phyloP scores from a whole-genome alignment of 1,140 invertebrate genomes.

The Bicyclus anynana region DNA sequence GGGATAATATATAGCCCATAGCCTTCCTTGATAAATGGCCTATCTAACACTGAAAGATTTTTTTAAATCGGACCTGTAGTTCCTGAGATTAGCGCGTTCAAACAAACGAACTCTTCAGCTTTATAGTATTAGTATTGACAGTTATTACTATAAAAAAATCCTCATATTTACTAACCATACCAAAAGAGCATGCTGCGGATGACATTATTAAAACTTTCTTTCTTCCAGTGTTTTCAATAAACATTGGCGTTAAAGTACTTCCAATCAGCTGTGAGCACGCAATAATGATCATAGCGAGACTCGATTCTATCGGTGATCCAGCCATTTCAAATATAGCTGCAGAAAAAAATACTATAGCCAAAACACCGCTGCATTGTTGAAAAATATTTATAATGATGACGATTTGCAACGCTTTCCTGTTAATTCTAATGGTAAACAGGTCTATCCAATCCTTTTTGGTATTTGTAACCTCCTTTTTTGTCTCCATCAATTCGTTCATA shows the following conservation, averaged over 20 bases:
- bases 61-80: too few relatives aligned
- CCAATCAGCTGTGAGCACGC: conserved; percentile 69
- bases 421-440: conserved; percentile 30
- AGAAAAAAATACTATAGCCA: conserved; percentile 77
- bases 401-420: conserved; percentile 33
- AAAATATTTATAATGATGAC: conserved; percentile 37
- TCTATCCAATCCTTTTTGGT: conserved; percentile 27
- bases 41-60: too few relatives aligned
- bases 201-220: conserved; percentile 70
- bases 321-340: conserved; percentile 62
- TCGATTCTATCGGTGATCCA: conserved; percentile 31
- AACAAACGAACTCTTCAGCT: too few relatives aligned
- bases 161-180: conserved; percentile 38
- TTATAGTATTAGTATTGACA: too few relatives aligned
- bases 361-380: conserved; percentile 50
- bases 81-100: too few relatives aligned
- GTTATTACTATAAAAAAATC: too few relatives aligned
- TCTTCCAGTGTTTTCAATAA: conserved; percentile 78
- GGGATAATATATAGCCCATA: too few relatives aligned
- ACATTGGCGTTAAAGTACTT: conserved; percentile 43
- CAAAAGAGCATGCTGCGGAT: conserved; percentile 27
- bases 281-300: conserved; percentile 38
- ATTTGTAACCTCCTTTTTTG: conserved; percentile 16
- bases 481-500: conserved; percentile 18
- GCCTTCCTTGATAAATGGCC: too few relatives aligned